phyloP scores from a whole-genome alignment of 2,113 vertebrate species.

The Felis catus region DNA sequence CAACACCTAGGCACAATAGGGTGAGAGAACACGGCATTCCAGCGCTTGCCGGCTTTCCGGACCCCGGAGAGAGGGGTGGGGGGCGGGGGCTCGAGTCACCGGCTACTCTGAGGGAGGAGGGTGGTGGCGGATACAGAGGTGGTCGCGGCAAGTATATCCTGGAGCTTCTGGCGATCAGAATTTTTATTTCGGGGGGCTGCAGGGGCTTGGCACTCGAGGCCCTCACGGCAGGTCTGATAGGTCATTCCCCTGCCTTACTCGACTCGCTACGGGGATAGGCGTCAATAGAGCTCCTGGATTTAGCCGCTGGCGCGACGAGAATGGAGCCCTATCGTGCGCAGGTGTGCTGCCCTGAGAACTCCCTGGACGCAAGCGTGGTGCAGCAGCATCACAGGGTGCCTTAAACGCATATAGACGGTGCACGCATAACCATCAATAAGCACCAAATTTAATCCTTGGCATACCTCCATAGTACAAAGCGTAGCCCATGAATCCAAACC shows the following conservation, averaged over 20 bases:
- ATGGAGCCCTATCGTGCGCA: neutral
- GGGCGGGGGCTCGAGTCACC: conserved; percentile 31
- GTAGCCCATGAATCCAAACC: neutral
- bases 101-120: conserved; percentile 32
- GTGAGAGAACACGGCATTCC: conserved; percentile 73
- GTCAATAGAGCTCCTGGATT: neutral
- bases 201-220: neutral
- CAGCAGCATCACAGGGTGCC: neutral
- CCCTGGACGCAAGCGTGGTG: neutral
- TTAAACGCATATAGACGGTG: neutral
- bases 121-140: neutral
- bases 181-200: neutral
- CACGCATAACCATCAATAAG: neutral
- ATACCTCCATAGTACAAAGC: neutral
- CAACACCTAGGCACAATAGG: conserved; percentile 81
- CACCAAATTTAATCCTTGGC: neutral
- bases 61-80: conserved; percentile 55
- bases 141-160: conserved; percentile 57
- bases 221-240: neutral
- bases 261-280: neutral
- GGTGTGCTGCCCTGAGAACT: neutral
- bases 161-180: neutral
- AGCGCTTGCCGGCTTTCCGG: conserved; percentile 70
- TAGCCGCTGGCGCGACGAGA: neutral
- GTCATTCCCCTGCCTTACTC: neutral